Evolutionary conservation across 2,888 invertebrate species (phyloP).

Genomic region (Torymus auratus): DNA sequence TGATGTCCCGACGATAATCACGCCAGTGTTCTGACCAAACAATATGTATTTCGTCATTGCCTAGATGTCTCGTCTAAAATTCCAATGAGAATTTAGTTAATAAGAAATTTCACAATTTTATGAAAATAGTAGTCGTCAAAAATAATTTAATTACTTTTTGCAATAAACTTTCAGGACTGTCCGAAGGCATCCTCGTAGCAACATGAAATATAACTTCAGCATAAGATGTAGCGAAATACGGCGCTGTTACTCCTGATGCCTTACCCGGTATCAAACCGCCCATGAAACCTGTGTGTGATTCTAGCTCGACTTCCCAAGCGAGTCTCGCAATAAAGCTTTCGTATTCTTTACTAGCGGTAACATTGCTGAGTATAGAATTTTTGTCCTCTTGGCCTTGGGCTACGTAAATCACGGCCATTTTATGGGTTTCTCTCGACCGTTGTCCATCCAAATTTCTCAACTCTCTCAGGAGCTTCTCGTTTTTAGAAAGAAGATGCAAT

Average conservation of each 20-base stretch:
- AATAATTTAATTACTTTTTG: constrained; percentile 82
- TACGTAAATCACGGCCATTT: constrained; percentile 98
- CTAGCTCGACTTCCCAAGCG: constrained; percentile 92
- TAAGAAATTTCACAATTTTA: not conserved
- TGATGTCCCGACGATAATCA: constrained; percentile 96
- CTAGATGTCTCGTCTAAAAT: constrained; percentile 91
- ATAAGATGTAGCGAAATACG: constrained; percentile 95
- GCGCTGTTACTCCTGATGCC: constrained; percentile 94
- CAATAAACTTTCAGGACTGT: constrained; percentile 90
- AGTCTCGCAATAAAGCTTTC: constrained; percentile 88
- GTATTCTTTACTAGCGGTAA: constrained; percentile 94
- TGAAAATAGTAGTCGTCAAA: not conserved
- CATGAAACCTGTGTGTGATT: constrained; percentile 95
- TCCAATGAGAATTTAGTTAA: constrained; percentile 46
- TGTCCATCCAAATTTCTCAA: constrained; percentile 95
- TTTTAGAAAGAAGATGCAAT: constrained; percentile 90
- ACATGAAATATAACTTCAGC: constrained; percentile 98
- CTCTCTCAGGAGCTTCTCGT: constrained; percentile 92
- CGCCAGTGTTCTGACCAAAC: constrained; percentile 99
- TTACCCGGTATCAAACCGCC: constrained; percentile 95
- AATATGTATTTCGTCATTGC: constrained; percentile 99
- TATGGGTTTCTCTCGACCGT: constrained; percentile 94
- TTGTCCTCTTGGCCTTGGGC: constrained; percentile 98
- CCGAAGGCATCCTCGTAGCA: constrained; percentile 96
- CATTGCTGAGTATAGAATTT: constrained; percentile 93